Percentiles rank a stretch among this genome's conserved stretches.
phyloP scores from a whole-genome alignment of 2,113 vertebrate genomes.

The Cyprichromis sp. region DNA sequence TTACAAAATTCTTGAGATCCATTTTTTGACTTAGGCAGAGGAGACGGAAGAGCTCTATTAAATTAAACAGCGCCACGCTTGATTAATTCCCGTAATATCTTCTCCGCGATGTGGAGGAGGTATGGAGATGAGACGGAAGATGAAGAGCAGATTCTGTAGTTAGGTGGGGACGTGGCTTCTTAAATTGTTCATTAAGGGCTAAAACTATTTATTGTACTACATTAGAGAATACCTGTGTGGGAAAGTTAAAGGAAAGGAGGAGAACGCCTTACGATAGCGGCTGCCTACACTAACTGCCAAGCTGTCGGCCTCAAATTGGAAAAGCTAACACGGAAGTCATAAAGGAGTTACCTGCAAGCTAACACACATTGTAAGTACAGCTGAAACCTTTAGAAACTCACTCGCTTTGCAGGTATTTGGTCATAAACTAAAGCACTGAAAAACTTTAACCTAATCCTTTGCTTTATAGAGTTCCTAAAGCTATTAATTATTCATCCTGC shows the following conservation, averaged over 20 bases:
- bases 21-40: conserved; percentile 12
- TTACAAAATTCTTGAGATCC: conserved; percentile 18
- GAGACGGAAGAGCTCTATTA: background rate
- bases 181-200: background rate
- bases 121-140: conserved; percentile 14
- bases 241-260: background rate
- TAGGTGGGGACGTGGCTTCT: background rate
- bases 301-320: background rate
- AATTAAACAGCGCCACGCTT: conserved; percentile 15
- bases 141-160: background rate
- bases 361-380: background rate
- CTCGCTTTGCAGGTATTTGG: background rate
- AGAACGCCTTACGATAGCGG: background rate
- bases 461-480: background rate
- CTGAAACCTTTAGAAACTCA: background rate
- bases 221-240: background rate
- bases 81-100: conserved; percentile 41
- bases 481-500: background rate
- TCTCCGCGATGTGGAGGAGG: background rate
- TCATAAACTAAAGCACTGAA: background rate
- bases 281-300: background rate
- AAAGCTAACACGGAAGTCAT: background rate
- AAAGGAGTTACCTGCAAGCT: background rate
- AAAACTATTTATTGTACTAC: background rate
- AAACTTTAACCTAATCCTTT: background rate